Evolutionary conservation across 1,140 invertebrate genomes (phyloP).

Genomic region (Rhyacophila brunnea): DNA sequence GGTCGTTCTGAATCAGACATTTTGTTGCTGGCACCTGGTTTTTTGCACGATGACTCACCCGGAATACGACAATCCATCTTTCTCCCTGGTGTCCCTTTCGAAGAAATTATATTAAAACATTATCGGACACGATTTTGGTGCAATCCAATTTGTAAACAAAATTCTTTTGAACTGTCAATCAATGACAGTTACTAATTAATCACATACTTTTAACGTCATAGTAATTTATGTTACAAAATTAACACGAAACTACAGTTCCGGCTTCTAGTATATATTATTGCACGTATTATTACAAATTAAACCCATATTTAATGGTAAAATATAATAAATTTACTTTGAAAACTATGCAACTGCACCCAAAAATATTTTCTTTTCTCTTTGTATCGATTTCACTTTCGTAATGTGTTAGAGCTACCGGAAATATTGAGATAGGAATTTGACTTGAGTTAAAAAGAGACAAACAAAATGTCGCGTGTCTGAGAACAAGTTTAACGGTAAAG

Average conservation of each 20-base stretch:
- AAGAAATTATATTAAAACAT: not conserved
- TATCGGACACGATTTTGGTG: not conserved
- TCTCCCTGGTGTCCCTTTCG: not conserved
- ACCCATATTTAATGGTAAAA: too few relatives aligned
- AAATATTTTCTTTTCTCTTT: conserved; percentile 23
- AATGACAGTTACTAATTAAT: conserved; percentile 35
- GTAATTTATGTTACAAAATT: too few relatives aligned
- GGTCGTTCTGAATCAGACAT: conserved; percentile 53
- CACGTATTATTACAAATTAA: too few relatives aligned
- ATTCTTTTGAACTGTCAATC: conserved; percentile 31
- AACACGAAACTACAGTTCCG: too few relatives aligned
- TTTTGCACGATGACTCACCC: conserved; percentile 48
- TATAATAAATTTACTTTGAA: too few relatives aligned
- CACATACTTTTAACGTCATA: not conserved
- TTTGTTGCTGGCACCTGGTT: conserved; percentile 53
- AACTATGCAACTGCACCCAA: conserved; percentile 8
- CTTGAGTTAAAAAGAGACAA: too few relatives aligned
- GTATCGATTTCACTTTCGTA: conserved; percentile 25
- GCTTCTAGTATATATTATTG: too few relatives aligned
- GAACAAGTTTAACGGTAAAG: too few relatives aligned
- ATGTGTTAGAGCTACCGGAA: conserved; percentile 1
- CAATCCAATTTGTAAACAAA: conserved; percentile 14
- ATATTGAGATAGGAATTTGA: not conserved
- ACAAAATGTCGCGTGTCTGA: too few relatives aligned
- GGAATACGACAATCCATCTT: conserved; percentile 32